Evolutionary conservation across 2,888 invertebrate genomes (phyloP).

Genomic region (Stenodera caucasica): DNA sequence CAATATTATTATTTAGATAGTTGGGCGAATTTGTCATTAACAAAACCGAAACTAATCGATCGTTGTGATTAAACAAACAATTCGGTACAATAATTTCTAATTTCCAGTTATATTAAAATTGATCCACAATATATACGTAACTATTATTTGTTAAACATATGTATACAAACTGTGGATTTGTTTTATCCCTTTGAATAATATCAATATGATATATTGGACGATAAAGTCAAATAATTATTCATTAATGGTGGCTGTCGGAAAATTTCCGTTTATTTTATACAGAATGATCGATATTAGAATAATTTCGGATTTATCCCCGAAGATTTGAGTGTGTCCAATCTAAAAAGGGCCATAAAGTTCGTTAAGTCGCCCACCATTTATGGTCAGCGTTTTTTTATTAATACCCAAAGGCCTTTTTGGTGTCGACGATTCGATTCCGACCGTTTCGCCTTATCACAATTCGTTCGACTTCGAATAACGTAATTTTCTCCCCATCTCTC

Average conservation of each 20-base stretch:
- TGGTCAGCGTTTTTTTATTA: conserved; percentile 28
- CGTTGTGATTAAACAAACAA: background rate
- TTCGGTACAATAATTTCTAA: background rate
- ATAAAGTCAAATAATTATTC: too few species aligned
- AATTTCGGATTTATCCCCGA: background rate
- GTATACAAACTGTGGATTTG: background rate
- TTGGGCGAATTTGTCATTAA: background rate
- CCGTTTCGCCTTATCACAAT: background rate
- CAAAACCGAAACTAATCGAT: background rate
- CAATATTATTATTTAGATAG: too few species aligned
- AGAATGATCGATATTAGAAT: background rate
- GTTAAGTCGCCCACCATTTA: background rate
- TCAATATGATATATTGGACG: too few species aligned
- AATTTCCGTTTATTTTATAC: background rate
- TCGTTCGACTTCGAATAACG: background rate
- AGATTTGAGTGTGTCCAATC: background rate
- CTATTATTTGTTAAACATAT: background rate
- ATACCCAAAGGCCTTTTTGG: conserved; percentile 15
- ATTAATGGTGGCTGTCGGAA: too few species aligned
- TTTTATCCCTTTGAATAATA: background rate
- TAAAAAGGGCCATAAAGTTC: background rate
- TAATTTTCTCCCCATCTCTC: background rate
- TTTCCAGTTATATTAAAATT: background rate
- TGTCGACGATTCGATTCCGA: background rate
- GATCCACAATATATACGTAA: background rate